Evolutionary conservation across 1,140 invertebrate species (phyloP).

Genomic region (Babylonia areolata): DNA sequence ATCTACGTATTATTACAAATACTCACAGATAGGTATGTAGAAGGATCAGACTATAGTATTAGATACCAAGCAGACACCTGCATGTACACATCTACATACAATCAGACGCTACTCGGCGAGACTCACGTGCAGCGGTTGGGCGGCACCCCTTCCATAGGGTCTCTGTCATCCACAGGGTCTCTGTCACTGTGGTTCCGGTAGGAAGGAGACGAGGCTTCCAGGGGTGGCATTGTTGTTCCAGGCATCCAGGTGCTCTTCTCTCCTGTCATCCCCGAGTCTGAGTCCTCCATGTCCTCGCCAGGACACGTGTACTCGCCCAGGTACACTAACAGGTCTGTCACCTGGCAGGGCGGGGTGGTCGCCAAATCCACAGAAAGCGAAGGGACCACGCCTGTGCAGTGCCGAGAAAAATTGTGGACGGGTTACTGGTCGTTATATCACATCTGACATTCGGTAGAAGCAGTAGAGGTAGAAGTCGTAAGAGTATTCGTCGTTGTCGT

Average conservation of each 20-base stretch:
- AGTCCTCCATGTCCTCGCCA: background rate
- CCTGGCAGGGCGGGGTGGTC: background rate
- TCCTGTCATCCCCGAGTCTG: background rate
- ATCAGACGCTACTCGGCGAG: background rate
- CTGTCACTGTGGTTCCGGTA: background rate
- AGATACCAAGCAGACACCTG: no score
- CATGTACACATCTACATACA: no score
- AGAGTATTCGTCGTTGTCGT: background rate
- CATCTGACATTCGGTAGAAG: background rate
- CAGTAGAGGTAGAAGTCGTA: background rate
- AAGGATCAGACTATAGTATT: no score
- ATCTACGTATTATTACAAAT: no score
- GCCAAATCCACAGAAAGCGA: background rate
- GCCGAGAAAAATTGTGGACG: background rate
- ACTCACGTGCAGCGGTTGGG: constrained; percentile 19
- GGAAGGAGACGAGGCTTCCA: background rate
- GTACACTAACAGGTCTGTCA: background rate
- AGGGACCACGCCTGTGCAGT: background rate
- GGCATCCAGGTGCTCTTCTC: background rate
- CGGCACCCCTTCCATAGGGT: background rate
- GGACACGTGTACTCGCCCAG: background rate
- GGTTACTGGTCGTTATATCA: background rate
- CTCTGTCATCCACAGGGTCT: background rate
- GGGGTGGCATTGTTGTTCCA: no score
- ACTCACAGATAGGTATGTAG: no score